These are phyloP conservation scores for Mandrillus leucophaeus DNA, from an alignment of 2,113 vertebrate species.

Conservation along the genomic window DNA sequence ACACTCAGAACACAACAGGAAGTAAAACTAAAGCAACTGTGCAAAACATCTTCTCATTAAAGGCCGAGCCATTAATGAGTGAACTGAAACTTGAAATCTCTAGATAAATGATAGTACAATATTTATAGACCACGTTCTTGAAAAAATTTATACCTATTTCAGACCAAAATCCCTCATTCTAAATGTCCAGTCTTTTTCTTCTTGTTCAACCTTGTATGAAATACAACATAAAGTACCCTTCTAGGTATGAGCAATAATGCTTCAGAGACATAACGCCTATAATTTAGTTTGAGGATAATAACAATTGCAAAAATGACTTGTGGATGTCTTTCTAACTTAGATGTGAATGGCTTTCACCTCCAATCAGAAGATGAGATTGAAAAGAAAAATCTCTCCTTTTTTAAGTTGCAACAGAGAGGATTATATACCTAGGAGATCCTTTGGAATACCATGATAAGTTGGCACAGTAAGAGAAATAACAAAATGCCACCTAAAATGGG, in stretches of 20 bases:
- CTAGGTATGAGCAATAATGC: neutral
- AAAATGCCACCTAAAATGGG: neutral
- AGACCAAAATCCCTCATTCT: neutral
- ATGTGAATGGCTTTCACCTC: neutral
- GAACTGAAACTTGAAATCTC: neutral
- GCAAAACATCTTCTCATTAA: neutral
- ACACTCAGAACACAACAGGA: neutral
- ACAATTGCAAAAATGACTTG: neutral
- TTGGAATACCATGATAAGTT: too few species aligned
- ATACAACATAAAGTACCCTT: neutral
- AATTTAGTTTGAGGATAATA: neutral
- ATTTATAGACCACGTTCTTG: neutral
- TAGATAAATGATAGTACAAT: neutral
- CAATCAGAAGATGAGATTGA: neutral
- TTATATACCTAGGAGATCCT: neutral
- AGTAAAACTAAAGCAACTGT: neutral
- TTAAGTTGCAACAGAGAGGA: neutral
- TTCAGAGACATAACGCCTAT: neutral
- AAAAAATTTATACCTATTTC: neutral
- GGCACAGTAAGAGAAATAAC: neutral
- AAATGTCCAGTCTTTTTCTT: neutral
- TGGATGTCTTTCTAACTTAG: neutral
- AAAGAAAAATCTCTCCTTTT: neutral
- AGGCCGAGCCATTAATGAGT: neutral
- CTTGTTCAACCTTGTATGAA: neutral